Percentiles rank a stretch among this genome's conserved stretches.
These are phyloP conservation scores for Mya arenaria DNA, from an alignment of 1,140 invertebrate genomes.

Conservation along the genomic window DNA sequence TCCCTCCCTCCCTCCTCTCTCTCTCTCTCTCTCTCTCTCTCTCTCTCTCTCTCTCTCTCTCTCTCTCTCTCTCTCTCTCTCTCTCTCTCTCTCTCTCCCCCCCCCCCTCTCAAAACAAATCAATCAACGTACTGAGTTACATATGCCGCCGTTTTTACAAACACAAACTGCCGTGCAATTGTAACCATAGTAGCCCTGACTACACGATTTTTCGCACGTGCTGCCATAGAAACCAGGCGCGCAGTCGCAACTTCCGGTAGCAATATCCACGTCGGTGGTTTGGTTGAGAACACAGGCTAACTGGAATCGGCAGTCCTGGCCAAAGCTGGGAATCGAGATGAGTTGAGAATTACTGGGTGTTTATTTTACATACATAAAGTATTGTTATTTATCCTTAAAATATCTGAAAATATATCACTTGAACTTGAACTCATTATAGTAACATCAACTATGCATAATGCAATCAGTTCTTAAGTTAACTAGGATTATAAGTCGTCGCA, in stretches of 20 bases:
- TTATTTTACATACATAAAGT: too few relatives aligned
- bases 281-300: conserved; percentile 81
- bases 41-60: neutral
- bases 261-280: conserved; percentile 86
- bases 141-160: conserved; percentile 52
- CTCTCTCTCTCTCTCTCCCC: neutral
- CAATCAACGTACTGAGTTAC: conserved; percentile 38
- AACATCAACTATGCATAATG: neutral
- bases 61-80: neutral
- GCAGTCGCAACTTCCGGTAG: conserved; percentile 91
- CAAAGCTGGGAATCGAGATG: conserved; percentile 48
- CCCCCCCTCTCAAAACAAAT: neutral
- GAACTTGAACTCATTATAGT: neutral
- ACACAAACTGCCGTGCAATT: conserved; percentile 35
- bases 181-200: conserved; percentile 85
- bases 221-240: conserved; percentile 91
- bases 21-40: too few relatives aligned
- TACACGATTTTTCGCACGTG: conserved; percentile 87
- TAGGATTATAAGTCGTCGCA: neutral
- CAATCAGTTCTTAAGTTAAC: neutral
- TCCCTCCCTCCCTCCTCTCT: too few relatives aligned
- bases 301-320: conserved; percentile 54
- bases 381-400: too few relatives aligned
- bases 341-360: too few relatives aligned
- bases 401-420: neutral